Evolutionary conservation across 2,113 vertebrate species (phyloP).

Genomic region (Clarias magur): DNA sequence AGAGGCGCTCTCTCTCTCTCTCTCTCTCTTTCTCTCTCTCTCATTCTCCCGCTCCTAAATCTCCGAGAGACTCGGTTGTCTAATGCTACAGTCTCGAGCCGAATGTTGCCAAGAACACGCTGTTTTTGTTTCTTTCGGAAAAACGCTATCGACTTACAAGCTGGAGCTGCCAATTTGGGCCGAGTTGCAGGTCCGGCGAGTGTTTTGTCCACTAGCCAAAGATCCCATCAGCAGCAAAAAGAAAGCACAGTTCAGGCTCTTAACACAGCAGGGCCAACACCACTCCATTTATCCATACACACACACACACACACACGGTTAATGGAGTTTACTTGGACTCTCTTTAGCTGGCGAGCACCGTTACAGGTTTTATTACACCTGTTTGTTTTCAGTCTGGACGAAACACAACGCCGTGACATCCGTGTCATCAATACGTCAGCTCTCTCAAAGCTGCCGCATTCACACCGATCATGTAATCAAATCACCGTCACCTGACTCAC

Average conservation of each 20-base stretch:
- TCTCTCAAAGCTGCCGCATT: background rate
- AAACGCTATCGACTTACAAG: constrained; percentile 20
- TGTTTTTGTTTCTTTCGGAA: constrained; percentile 17
- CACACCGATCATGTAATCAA: background rate
- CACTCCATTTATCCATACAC: background rate
- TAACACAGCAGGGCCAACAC: constrained; percentile 12
- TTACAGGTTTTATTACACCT: background rate
- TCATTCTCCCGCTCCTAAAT: background rate
- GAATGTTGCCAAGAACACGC: constrained; percentile 26
- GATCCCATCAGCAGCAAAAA: constrained; percentile 39
- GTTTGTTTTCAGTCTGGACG: background rate
- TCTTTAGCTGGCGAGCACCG: background rate
- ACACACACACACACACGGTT: background rate
- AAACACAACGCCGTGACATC: background rate
- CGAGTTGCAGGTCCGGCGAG: background rate
- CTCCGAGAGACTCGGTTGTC: background rate
- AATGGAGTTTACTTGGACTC: constrained; percentile 18
- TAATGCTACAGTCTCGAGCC: constrained; percentile 13
- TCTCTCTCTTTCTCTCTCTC: background rate
- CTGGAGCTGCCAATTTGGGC: constrained; percentile 43
- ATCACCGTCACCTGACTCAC: background rate
- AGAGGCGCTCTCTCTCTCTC: background rate
- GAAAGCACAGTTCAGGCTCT: constrained; percentile 31
- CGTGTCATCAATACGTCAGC: background rate
- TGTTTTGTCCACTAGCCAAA: constrained; percentile 40